Evolutionary conservation across 2,797 vertebrate genomes (phyloP).

Genomic region (Acanthornis magna): DNA sequence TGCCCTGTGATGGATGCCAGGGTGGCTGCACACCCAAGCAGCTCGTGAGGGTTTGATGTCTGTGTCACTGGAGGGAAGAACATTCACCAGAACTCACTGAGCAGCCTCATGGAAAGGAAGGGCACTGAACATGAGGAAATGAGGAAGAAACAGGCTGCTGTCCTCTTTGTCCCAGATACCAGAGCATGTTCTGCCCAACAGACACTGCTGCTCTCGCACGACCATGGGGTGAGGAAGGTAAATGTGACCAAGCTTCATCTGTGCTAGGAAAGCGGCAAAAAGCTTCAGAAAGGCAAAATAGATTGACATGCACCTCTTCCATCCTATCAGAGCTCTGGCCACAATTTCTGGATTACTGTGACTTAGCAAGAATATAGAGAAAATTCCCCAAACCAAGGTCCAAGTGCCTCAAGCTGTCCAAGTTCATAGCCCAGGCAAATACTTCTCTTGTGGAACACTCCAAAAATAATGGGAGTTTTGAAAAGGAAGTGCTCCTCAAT

Average conservation of each 20-base stretch:
- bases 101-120: neutral
- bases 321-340: neutral
- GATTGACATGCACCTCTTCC: neutral
- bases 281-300: neutral
- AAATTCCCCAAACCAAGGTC: neutral
- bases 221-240: neutral
- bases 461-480: neutral
- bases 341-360: neutral
- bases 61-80: neutral
- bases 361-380: neutral
- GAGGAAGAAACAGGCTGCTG: neutral
- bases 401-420: neutral
- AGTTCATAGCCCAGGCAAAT: neutral
- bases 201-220: neutral
- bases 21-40: neutral
- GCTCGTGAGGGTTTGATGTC: neutral
- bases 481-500: neutral
- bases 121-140: neutral
- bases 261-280: neutral
- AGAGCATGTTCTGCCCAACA: rapidly evolving
- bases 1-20: neutral
- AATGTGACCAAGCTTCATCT: neutral
- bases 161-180: neutral
- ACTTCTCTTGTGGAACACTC: neutral
- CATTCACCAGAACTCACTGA: neutral